Evolutionary conservation across 2,888 invertebrate species (phyloP).

Genomic region (Idaea dimidiata): DNA sequence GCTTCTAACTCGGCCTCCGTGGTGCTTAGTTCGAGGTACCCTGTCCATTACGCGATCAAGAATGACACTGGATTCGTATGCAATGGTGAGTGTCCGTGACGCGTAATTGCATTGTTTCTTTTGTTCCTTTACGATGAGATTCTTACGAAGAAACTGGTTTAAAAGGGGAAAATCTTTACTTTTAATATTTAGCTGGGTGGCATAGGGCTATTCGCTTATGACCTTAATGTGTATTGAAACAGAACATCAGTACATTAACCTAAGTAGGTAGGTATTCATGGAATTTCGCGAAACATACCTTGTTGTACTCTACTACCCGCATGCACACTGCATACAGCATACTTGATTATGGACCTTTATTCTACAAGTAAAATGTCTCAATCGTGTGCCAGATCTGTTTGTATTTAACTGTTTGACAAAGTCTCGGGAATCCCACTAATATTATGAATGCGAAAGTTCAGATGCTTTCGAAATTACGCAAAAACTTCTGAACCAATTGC

Average conservation of each 20-base stretch:
- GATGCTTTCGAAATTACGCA: too few species aligned
- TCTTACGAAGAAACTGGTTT: background rate
- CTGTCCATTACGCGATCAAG: conserved; percentile 53
- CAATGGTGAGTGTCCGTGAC: conserved; percentile 48
- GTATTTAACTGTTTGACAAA: too few species aligned
- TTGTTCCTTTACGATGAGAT: background rate
- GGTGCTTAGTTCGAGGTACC: conserved; percentile 57
- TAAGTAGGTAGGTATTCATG: background rate
- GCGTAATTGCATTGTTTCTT: background rate
- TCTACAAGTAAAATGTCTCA: too few species aligned
- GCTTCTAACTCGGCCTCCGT: conserved; percentile 41
- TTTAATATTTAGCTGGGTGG: background rate
- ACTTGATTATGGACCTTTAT: background rate
- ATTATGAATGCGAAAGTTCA: too few species aligned
- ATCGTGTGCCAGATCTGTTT: too few species aligned
- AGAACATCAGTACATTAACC: background rate
- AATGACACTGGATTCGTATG: conserved; percentile 55
- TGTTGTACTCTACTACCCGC: background rate
- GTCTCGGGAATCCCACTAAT: too few species aligned
- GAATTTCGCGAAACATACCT: background rate
- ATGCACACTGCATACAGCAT: background rate
- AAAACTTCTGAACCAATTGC: too few species aligned
- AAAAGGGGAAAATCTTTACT: background rate
- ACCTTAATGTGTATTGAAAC: background rate
- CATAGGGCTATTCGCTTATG: background rate